Conservation (phyloP, 2,113 vertebrate species). For the Dicerorhinus sumatrensis region DNA sequence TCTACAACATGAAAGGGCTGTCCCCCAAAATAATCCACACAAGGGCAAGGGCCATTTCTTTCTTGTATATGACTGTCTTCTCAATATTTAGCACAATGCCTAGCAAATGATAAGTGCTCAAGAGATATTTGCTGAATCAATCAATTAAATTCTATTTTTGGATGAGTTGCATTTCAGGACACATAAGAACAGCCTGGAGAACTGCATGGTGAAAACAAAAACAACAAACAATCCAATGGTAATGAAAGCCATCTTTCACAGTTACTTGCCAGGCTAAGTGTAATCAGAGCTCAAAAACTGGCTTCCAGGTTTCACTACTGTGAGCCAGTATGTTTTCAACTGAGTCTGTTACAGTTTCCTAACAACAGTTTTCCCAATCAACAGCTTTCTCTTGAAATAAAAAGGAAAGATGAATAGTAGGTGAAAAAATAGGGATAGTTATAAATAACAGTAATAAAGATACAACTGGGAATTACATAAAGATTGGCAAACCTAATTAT, state of each 20-base stretch:
- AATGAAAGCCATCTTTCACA: neutral
- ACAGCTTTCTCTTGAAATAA: neutral
- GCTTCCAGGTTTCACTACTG: neutral
- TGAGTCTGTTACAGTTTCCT: neutral
- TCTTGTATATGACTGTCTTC: neutral
- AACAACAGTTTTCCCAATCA: neutral
- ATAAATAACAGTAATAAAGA: neutral
- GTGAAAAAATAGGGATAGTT: neutral
- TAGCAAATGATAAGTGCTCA: neutral
- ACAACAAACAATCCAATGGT: neutral
- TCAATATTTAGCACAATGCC: neutral
- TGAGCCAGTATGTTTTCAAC: neutral
- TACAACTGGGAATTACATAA: neutral
- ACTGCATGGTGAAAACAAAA: neutral
- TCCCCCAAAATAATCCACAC: neutral
- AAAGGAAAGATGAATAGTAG: neutral
- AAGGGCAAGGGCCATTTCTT: neutral
- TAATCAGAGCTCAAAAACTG: neutral
- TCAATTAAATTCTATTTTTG: slow-evolving; percentile 5
- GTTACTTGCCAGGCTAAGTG: neutral
- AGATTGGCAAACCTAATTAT: neutral
- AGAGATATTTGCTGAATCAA: neutral
- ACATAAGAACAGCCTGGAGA: neutral
- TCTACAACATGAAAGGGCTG: neutral
- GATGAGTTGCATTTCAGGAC: neutral